Evolutionary conservation across 1,140 invertebrate genomes (phyloP).

Genomic region (Microplitis mediator): DNA sequence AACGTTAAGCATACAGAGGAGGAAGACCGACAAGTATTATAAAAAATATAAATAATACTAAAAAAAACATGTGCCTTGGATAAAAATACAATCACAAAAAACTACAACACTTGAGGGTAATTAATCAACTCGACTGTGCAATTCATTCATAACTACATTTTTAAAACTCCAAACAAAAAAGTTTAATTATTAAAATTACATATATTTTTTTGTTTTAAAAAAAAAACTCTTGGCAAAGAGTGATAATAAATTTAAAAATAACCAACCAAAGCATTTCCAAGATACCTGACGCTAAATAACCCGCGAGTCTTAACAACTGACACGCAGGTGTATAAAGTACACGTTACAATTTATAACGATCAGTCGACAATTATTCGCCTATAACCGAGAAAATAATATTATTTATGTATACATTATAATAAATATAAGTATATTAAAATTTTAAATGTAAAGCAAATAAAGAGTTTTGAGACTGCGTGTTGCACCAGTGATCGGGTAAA

Average conservation of each 20-base stretch:
- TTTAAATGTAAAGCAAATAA: background rate
- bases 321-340: background rate
- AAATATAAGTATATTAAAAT: no score
- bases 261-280: no score
- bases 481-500: conserved; percentile 9
- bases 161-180: no score
- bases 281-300: background rate
- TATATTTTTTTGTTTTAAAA: no score
- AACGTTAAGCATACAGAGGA: background rate
- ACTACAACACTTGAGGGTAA: no score
- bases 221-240: no score
- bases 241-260: no score
- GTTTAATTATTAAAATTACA: no score
- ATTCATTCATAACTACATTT: no score
- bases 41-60: background rate
- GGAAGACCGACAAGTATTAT: background rate
- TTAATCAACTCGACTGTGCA: no score
- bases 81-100: no score
- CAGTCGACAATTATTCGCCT: background rate
- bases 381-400: background rate
- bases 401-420: background rate
- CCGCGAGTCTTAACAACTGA: background rate
- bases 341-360: background rate
- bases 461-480: background rate
- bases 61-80: background rate